Conservation (phyloP, 37 sponge, comb jelly and placozoan genomes). For the Halichondria panicea region DNA sequence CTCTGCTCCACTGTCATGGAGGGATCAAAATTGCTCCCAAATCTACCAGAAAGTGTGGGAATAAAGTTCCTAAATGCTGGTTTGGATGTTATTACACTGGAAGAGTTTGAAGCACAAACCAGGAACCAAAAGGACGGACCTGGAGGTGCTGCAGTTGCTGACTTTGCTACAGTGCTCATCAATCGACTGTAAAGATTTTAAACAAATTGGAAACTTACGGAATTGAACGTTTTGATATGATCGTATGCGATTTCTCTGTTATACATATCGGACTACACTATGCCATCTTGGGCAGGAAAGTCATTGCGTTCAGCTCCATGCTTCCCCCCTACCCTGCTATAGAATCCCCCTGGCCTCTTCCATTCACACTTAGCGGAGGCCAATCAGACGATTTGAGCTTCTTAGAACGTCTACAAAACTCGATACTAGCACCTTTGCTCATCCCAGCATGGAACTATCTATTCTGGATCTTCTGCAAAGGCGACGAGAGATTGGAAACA, state of each 20-base stretch:
- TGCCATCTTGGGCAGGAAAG: constrained; percentile 1
- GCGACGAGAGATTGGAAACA: neutral
- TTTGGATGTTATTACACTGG: constrained; percentile 3
- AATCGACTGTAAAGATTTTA: neutral
- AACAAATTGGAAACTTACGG: neutral
- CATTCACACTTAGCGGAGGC: neutral
- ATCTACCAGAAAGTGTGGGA: neutral
- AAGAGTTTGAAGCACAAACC: neutral
- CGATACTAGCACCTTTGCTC: neutral
- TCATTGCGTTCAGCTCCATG: neutral
- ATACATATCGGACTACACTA: neutral
- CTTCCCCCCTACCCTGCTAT: neutral
- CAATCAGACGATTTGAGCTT: neutral
- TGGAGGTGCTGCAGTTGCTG: neutral
- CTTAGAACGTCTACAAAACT: neutral
- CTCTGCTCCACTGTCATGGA: constrained; percentile 19
- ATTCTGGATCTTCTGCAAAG: neutral
- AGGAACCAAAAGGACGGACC: neutral
- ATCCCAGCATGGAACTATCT: neutral
- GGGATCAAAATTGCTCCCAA: neutral
- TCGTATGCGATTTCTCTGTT: neutral
- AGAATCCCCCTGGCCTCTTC: neutral
- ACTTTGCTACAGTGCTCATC: neutral
- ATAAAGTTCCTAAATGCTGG: constrained; percentile 16
- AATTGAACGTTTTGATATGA: constrained; percentile 2